Evolutionary conservation across 2,888 invertebrate species (phyloP).

Genomic region (Drosophila merina): DNA sequence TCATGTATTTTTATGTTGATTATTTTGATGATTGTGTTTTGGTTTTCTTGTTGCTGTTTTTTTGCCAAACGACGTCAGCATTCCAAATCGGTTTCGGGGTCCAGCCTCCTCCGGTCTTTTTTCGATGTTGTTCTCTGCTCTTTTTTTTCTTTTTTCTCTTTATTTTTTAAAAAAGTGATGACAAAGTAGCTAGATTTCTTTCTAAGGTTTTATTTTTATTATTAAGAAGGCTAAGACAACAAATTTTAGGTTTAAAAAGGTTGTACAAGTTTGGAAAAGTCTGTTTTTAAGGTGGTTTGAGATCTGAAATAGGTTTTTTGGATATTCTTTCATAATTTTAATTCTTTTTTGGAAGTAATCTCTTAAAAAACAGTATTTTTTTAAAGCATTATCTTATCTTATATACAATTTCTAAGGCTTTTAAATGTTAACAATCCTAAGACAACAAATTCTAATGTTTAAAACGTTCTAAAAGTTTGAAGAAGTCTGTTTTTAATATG

Average conservation of each 20-base stretch:
- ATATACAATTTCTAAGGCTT: no score
- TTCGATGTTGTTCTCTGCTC: not conserved
- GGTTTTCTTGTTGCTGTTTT: constrained; percentile 6
- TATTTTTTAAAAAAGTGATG: not conserved
- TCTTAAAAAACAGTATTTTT: not conserved
- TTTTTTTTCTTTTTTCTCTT: not conserved
- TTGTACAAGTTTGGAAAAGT: no score
- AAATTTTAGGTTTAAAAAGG: no score
- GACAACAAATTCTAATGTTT: no score
- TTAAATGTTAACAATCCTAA: no score
- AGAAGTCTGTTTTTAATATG: no score
- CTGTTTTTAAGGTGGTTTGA: no score
- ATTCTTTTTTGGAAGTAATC: not conserved
- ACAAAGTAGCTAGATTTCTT: not conserved
- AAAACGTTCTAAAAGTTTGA: no score
- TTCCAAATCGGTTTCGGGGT: constrained; percentile 4
- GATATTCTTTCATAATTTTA: not conserved
- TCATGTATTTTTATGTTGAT: constrained; percentile 5
- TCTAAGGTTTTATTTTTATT: no score
- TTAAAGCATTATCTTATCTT: no score
- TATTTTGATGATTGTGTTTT: constrained; percentile 23
- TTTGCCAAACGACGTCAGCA: constrained; percentile 23
- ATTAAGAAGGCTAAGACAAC: no score
- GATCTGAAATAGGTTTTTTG: no score
- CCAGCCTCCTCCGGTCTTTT: constrained; percentile 28